These are phyloP conservation scores for Aspiorhynchus laticeps DNA, from an alignment of 2,113 vertebrate genomes.

Conservation along the genomic window DNA sequence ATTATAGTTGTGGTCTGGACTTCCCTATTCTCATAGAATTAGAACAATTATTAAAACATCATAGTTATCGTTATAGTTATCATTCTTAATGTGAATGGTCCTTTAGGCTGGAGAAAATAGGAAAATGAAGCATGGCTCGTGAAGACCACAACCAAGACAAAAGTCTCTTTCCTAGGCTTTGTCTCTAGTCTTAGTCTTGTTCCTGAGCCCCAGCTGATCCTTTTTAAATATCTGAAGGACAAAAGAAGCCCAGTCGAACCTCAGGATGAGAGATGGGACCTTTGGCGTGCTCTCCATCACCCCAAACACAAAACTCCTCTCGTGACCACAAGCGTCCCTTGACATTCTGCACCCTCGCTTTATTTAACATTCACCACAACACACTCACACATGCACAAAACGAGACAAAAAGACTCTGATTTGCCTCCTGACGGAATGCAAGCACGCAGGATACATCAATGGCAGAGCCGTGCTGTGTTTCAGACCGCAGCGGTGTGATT, in stretches of 20 bases:
- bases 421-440: conserved; percentile 9
- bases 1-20: neutral
- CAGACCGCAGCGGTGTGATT: neutral
- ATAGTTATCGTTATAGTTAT: neutral
- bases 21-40: neutral
- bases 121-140: neutral
- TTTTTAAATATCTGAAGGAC: conserved; percentile 5
- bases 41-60: neutral
- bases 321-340: conserved; percentile 13
- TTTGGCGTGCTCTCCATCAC: conserved; percentile 22
- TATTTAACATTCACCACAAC: conserved; percentile 20
- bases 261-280: conserved; percentile 23
- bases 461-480: conserved; percentile 8
- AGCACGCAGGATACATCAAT: conserved; percentile 14
- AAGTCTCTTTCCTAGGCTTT: conserved; percentile 14
- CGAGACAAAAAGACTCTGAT: neutral
- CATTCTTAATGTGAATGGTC: neutral
- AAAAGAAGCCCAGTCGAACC: conserved; percentile 26
- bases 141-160: conserved; percentile 27
- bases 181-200: conserved; percentile 22
- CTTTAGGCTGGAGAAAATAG: neutral
- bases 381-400: neutral
- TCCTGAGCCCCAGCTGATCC: conserved; percentile 16
- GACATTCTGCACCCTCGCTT: conserved; percentile 14
- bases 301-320: conserved; percentile 19